A percentile compares a stretch with the other conserved stretches of the same genome.
These are phyloP conservation scores for Teleopsis dalmanni DNA, from an alignment of 1,140 invertebrate genomes.

Conservation along the genomic window DNA sequence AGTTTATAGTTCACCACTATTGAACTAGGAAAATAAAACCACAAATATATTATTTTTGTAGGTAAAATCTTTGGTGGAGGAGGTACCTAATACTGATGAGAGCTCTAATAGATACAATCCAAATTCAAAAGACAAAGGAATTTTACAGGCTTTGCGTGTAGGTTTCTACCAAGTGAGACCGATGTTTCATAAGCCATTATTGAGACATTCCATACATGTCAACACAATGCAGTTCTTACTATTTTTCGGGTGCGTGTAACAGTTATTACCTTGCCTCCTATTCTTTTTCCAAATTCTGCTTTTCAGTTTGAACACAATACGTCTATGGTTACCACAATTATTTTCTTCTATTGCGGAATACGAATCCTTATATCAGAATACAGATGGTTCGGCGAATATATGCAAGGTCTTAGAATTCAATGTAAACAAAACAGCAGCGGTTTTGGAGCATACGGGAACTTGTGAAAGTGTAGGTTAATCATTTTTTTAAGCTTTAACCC, in stretches of 20 bases:
- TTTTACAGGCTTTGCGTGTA: constrained; percentile 22
- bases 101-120: constrained; percentile 8
- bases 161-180: constrained; percentile 34
- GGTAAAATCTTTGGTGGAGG: constrained; percentile 29
- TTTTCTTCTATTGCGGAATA: constrained; percentile 39
- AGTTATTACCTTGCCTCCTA: background rate
- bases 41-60: constrained; percentile 1
- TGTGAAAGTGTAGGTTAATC: constrained; percentile 9
- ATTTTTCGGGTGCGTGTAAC: constrained; percentile 23
- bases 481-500: no score
- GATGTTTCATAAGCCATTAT: constrained; percentile 33
- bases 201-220: constrained; percentile 26
- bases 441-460: constrained; percentile 16
- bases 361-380: constrained; percentile 13
- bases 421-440: constrained; percentile 28
- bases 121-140: constrained; percentile 16
- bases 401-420: constrained; percentile 37
- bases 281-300: background rate
- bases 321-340: constrained; percentile 38
- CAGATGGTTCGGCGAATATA: constrained; percentile 23
- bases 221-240: constrained; percentile 40
- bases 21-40: no score
- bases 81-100: constrained; percentile 24
- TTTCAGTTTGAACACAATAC: constrained; percentile 33
- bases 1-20: no score